Evolutionary conservation across 2,797 vertebrate genomes (phyloP).

Genomic region (Podargus strigoides): DNA sequence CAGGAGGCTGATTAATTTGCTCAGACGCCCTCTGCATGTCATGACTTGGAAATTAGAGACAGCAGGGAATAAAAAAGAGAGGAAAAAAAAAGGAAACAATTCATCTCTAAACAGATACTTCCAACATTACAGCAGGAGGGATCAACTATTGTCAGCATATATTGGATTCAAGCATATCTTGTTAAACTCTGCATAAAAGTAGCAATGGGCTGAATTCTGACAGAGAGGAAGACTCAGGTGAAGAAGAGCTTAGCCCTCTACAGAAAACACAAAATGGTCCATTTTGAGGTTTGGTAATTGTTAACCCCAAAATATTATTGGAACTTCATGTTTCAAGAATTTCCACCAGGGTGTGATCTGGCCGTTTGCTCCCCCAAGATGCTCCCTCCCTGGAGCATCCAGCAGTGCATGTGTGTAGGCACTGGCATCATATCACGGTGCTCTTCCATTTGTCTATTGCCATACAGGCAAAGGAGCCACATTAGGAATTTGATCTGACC

Average conservation of each 20-base stretch:
- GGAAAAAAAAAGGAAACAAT: not conserved
- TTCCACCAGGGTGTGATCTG: fast-evolving
- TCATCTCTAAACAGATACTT: not conserved
- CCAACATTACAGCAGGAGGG: not conserved
- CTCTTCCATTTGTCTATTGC: not conserved
- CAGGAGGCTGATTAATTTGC: conserved; percentile 51
- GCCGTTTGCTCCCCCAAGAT: not conserved
- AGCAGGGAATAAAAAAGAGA: not conserved
- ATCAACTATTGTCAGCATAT: not conserved
- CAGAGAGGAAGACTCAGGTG: not conserved
- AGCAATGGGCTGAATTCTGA: not conserved
- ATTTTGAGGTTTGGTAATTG: not conserved
- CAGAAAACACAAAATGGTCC: not conserved
- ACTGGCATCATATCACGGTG: not conserved
- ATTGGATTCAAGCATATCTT: not conserved
- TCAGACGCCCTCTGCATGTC: conserved; percentile 8
- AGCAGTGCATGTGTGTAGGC: not conserved
- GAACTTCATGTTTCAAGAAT: not conserved
- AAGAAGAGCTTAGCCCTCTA: not conserved
- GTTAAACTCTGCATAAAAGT: not conserved
- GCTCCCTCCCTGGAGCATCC: not conserved
- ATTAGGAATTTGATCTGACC: not conserved
- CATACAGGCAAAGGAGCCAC: not conserved
- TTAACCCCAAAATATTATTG: not conserved
- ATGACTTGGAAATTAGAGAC: conserved; percentile 35